Percentiles rank a stretch among this genome's conserved stretches.
phyloP scores from a whole-genome alignment of 2,888 invertebrate species.

The Venusia cambrica region DNA sequence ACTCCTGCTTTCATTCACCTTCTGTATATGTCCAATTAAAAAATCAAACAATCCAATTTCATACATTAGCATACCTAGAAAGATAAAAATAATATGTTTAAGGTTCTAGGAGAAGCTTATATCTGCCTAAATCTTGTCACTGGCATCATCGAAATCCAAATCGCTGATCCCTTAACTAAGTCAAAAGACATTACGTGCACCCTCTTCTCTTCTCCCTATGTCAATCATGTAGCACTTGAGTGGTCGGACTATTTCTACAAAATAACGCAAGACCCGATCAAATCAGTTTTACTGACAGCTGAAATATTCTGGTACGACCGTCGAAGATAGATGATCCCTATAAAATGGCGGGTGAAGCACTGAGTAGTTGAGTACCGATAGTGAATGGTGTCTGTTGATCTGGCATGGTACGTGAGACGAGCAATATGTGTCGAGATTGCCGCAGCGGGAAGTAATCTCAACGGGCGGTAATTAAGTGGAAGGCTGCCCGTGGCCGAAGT shows the following conservation, averaged over 20 bases:
- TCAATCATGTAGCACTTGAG: slow-evolving; percentile 12
- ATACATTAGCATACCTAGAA: too few relatives aligned
- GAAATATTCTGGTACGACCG: slow-evolving; percentile 16
- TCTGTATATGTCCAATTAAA: too few relatives aligned
- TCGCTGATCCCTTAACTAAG: neutral
- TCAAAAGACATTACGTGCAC: neutral
- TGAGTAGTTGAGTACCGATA: slow-evolving; percentile 18
- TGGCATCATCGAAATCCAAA: too few relatives aligned
- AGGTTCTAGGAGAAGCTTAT: too few relatives aligned
- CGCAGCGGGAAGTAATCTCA: slow-evolving; percentile 59
- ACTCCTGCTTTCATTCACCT: too few relatives aligned
- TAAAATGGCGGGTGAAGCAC: slow-evolving; percentile 20
- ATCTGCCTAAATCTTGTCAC: too few relatives aligned
- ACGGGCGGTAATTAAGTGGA: slow-evolving; percentile 67
- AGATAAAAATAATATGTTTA: too few relatives aligned
- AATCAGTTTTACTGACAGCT: slow-evolving; percentile 19
- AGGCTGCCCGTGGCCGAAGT: slow-evolving; percentile 47
- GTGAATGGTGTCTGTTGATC: slow-evolving; percentile 34
- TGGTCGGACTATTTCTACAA: slow-evolving; percentile 7
- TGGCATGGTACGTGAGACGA: slow-evolving; percentile 21
- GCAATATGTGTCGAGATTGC: slow-evolving; percentile 47
- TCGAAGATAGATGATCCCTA: slow-evolving; percentile 17
- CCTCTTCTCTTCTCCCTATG: neutral
- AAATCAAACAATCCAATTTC: too few relatives aligned
- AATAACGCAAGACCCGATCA: slow-evolving; percentile 11